Evolutionary conservation across 2,797 vertebrate species (phyloP).

Genomic region (Eutrigla gurnardus): DNA sequence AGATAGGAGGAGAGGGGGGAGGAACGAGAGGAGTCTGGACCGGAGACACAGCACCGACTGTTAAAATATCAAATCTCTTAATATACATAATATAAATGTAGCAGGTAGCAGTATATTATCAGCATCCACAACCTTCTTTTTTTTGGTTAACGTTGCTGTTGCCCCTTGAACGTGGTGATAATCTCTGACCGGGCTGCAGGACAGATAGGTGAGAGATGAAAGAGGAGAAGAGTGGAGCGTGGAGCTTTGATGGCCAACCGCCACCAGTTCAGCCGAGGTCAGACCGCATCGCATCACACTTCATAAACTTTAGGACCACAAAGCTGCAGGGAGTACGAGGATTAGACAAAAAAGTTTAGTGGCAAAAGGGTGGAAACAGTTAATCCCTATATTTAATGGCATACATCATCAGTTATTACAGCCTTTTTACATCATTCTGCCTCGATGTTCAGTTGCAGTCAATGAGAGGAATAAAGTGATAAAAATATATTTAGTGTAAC

Average conservation of each 20-base stretch:
- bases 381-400: slow-evolving; percentile 47
- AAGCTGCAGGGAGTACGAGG: slow-evolving; percentile 28
- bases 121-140: slow-evolving; percentile 34
- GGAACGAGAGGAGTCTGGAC: slow-evolving; percentile 1
- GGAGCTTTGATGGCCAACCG: slow-evolving; percentile 54
- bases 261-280: slow-evolving; percentile 56
- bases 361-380: slow-evolving; percentile 43
- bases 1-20: slow-evolving; percentile 6
- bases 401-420: slow-evolving; percentile 49
- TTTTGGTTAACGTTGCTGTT: slow-evolving; percentile 37
- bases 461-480: neutral
- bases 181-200: slow-evolving; percentile 55
- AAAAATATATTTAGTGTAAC: too few relatives aligned
- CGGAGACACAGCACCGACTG: slow-evolving; percentile 22
- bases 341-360: slow-evolving; percentile 57
- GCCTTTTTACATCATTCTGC: neutral
- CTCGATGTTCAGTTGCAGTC: slow-evolving; percentile 7
- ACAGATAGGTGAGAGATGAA: slow-evolving; percentile 55
- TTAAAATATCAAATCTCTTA: slow-evolving; percentile 33
- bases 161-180: slow-evolving; percentile 47
- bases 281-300: slow-evolving; percentile 33
- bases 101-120: slow-evolving; percentile 25
- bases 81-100: slow-evolving; percentile 39
- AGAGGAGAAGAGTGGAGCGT: slow-evolving; percentile 29
- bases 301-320: slow-evolving; percentile 58